phyloP scores from a whole-genome alignment of 1,140 invertebrate species.

The Heliothis virescens region DNA sequence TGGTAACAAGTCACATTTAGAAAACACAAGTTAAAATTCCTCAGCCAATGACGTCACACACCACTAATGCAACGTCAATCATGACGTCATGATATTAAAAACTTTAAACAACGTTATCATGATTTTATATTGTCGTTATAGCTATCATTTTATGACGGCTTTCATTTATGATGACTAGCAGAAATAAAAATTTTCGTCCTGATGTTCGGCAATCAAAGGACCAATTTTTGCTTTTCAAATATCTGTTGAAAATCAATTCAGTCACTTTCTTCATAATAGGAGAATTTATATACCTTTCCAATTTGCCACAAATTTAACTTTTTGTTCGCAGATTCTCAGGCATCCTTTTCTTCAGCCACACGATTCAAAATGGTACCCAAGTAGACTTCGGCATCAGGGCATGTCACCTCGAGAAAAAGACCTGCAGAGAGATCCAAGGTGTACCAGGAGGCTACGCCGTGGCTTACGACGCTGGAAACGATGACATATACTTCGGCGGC shows the following conservation, averaged over 20 bases:
- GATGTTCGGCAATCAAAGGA: background rate
- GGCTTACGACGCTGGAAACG: conserved; percentile 72
- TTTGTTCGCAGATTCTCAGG: conserved; percentile 54
- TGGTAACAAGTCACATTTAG: too few relatives aligned
- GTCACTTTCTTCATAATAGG: too few relatives aligned
- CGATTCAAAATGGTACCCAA: conserved; percentile 60
- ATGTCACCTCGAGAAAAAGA: conserved; percentile 63
- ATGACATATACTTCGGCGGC: conserved; percentile 77
- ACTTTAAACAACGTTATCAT: conserved; percentile 15
- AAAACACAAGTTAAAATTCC: too few relatives aligned
- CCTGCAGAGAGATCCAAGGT: conserved; percentile 56
- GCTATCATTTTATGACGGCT: background rate
- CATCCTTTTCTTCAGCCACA: conserved; percentile 75
- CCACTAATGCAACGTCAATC: background rate
- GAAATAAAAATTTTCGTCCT: background rate
- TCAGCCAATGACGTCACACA: background rate
- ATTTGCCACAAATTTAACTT: too few relatives aligned
- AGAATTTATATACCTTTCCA: too few relatives aligned
- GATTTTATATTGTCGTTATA: background rate
- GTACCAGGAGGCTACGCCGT: conserved; percentile 75
- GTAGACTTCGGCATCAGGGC: conserved; percentile 72
- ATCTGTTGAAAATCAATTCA: background rate
- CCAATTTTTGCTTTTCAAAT: background rate
- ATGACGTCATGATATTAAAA: conserved; percentile 3
- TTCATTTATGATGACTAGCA: background rate